These are phyloP conservation scores for Oreohelix idahoensis DNA, from an alignment of 1,140 invertebrate species.

Conservation along the genomic window DNA sequence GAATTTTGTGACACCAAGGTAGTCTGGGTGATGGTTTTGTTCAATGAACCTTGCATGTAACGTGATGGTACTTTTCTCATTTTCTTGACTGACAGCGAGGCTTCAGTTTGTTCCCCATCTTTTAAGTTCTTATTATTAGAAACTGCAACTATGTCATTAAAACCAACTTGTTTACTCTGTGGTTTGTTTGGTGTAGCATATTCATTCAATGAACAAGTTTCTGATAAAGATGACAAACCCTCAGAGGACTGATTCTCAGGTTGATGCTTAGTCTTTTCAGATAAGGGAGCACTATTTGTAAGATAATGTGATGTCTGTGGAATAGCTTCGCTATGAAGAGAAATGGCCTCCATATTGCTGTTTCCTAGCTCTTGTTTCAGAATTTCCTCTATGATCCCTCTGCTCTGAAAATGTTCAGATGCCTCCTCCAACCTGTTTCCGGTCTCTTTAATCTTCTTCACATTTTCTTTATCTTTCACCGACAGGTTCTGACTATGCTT, in stretches of 20 bases:
- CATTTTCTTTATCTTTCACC: neutral
- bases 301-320: neutral
- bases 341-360: neutral
- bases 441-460: neutral
- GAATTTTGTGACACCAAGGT: neutral
- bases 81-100: neutral
- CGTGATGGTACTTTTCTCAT: constrained; percentile 14
- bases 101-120: neutral
- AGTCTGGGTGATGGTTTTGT: neutral
- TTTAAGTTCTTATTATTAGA: neutral
- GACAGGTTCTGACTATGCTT: neutral
- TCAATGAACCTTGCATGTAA: neutral
- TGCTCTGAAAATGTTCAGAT: neutral
- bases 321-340: constrained; percentile 10
- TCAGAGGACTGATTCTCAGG: neutral
- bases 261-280: neutral
- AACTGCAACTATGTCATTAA: neutral
- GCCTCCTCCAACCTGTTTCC: neutral
- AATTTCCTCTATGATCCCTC: constrained; percentile 32
- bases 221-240: neutral
- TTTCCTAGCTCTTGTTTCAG: constrained; percentile 14
- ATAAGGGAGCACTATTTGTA: neutral
- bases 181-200: neutral
- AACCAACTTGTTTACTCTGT: neutral
- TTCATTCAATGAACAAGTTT: constrained; percentile 35